phyloP scores from a whole-genome alignment of 2,888 invertebrate species.

The Petrolisthes manimaculis region DNA sequence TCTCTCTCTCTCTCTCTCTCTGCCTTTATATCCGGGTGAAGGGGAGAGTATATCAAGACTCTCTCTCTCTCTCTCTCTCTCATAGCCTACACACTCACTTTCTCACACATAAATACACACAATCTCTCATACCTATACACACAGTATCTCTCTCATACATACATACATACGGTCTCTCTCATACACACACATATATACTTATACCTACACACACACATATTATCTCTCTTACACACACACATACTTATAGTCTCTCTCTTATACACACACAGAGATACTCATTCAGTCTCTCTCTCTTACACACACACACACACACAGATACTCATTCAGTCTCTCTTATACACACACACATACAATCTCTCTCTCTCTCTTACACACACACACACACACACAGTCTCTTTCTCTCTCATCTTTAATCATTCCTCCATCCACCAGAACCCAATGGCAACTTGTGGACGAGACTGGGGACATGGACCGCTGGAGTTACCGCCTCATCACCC shows the following conservation, averaged over 20 bases:
- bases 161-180: slow-evolving; percentile 13
- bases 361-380: not conserved
- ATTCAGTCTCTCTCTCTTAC: not conserved
- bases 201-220: not conserved
- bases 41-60: not conserved
- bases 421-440: slow-evolving; percentile 24
- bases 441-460: slow-evolving; percentile 70
- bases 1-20: not conserved
- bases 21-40: not conserved
- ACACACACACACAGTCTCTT: not conserved
- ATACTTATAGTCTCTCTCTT: not conserved
- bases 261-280: slow-evolving; percentile 8
- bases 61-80: not conserved
- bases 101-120: slow-evolving; percentile 35
- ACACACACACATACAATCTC: no score
- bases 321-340: not conserved
- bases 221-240: not conserved
- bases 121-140: slow-evolving; percentile 32
- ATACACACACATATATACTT: slow-evolving; percentile 7
- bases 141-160: not conserved
- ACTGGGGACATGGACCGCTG: slow-evolving; percentile 79
- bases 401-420: not conserved
- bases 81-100: slow-evolving; percentile 25
- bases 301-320: slow-evolving; percentile 35
- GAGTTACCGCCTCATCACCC: slow-evolving; percentile 79